Evolutionary conservation across 1,140 invertebrate genomes (phyloP).

Genomic region (Catajapyx aquilonaris): DNA sequence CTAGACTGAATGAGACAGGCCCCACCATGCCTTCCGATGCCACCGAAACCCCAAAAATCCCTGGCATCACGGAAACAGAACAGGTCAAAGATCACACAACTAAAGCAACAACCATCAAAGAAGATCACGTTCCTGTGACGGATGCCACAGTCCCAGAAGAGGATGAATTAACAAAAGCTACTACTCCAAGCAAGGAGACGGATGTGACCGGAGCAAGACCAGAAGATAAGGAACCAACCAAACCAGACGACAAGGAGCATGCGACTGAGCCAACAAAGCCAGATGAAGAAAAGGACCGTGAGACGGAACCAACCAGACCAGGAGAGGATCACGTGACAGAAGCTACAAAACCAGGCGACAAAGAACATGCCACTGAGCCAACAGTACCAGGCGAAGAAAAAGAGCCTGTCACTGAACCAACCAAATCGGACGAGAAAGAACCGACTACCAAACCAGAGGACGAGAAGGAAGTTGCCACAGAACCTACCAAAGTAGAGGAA

Average conservation of each 20-base stretch:
- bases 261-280: slow-evolving; percentile 7
- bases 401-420: slow-evolving; percentile 1
- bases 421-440: slow-evolving; percentile 10
- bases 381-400: neutral
- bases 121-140: too few species aligned
- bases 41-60: too few species aligned
- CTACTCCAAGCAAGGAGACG: neutral
- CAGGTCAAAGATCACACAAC: too few species aligned
- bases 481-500: too few species aligned
- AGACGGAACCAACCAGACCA: neutral
- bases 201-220: neutral
- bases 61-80: too few species aligned
- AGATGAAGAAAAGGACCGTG: too few species aligned
- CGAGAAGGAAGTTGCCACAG: slow-evolving; percentile 4
- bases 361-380: slow-evolving; percentile 5
- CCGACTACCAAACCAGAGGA: slow-evolving; percentile 4
- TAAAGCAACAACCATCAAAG: too few species aligned
- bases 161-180: slow-evolving; percentile 2
- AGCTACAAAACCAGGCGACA: slow-evolving; percentile 6
- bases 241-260: slow-evolving; percentile 1
- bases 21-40: too few species aligned
- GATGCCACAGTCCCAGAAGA: slow-evolving; percentile 1
- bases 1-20: neutral
- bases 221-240: neutral
- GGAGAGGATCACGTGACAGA: too few species aligned